phyloP scores from a whole-genome alignment of 1,140 invertebrate genomes.

The Thaumatotibia leucotreta region DNA sequence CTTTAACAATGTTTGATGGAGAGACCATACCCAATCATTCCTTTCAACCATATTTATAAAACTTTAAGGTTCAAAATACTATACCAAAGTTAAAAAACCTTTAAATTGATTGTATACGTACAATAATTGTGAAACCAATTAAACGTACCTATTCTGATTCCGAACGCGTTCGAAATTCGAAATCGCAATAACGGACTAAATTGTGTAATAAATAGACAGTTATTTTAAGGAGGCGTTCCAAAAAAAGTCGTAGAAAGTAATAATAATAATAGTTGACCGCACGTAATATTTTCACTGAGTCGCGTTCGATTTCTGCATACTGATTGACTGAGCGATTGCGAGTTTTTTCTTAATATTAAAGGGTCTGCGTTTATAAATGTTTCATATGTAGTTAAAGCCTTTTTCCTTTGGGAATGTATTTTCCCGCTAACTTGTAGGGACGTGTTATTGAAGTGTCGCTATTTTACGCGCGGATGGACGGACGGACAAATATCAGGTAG shows the following conservation, averaged over 20 bases:
- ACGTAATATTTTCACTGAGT: constrained; percentile 1
- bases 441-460: not conserved
- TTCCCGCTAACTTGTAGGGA: not conserved
- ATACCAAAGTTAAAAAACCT: not conserved
- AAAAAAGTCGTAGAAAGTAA: constrained; percentile 19
- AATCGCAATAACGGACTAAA: not conserved
- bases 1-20: constrained; percentile 13
- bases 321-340: constrained; percentile 5
- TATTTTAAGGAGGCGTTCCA: constrained; percentile 2
- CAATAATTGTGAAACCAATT: constrained; percentile 12
- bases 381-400: not conserved
- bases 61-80: not conserved
- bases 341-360: not conserved
- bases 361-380: not conserved
- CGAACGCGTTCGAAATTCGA: constrained; percentile 5
- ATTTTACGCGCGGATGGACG: constrained; percentile 4
- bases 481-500: not conserved
- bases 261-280: constrained; percentile 16
- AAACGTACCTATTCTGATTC: constrained; percentile 10
- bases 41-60: not conserved
- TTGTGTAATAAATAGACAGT: constrained; percentile 8
- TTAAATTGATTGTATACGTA: constrained; percentile 8
- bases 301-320: constrained; percentile 3
- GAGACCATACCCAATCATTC: not conserved
- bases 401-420: not conserved